Evolutionary conservation across 2,797 vertebrate genomes (phyloP).

Genomic region (Rhinoraja longicauda): DNA sequence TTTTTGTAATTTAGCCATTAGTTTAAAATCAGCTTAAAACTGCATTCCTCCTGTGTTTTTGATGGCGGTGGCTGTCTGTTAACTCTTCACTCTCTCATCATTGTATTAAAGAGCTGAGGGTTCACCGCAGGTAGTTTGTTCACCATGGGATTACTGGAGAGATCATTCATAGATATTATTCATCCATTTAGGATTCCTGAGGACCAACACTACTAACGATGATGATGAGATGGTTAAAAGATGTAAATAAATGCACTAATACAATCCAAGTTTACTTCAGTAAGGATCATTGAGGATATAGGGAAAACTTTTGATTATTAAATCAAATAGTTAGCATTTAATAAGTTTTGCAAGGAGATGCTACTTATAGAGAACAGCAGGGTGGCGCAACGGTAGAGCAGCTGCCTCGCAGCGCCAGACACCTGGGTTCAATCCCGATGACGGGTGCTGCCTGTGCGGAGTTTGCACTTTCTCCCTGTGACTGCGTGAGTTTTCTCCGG

Average conservation of each 20-base stretch:
- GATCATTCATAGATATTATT: background rate
- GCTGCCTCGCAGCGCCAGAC: no score
- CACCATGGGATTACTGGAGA: background rate
- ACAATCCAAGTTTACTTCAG: background rate
- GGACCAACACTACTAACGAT: background rate
- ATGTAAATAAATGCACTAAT: background rate
- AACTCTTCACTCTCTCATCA: background rate
- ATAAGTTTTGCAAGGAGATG: background rate
- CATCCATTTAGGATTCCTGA: background rate
- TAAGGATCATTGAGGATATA: background rate
- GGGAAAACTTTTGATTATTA: background rate
- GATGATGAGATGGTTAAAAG: background rate
- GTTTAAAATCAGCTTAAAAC: background rate
- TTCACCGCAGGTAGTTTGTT: background rate
- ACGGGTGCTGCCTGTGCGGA: no score
- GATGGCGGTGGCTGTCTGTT: background rate
- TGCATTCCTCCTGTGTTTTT: background rate
- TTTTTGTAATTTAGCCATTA: background rate
- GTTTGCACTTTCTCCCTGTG: no score
- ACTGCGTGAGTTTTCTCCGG: no score
- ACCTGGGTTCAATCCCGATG: no score
- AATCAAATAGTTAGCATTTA: background rate
- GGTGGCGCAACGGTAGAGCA: no score
- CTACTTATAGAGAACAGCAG: background rate
- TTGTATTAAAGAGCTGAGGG: background rate